Evolutionary conservation across 1,140 invertebrate genomes (phyloP).

Genomic region (Cydia splendana): DNA sequence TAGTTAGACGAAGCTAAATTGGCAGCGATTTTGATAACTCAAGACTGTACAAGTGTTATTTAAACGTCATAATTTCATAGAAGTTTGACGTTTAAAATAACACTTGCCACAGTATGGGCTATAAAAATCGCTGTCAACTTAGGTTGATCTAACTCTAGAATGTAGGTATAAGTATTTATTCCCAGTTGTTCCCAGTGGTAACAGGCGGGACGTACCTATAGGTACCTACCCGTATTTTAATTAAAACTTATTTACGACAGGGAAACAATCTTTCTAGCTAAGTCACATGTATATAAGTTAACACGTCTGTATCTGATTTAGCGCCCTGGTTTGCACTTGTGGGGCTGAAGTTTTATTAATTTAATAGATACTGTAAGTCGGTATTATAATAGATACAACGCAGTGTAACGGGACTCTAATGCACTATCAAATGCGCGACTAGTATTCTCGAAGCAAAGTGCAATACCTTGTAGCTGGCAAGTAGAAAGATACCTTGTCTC

Average conservation of each 20-base stretch:
- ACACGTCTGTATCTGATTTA: neutral
- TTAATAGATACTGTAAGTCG: neutral
- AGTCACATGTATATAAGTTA: neutral
- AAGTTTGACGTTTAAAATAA: no score
- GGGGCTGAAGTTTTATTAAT: neutral
- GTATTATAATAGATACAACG: neutral
- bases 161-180: no score
- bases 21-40: no score
- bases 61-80: no score
- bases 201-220: no score
- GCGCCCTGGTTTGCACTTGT: neutral
- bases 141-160: no score
- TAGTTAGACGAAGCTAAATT: no score
- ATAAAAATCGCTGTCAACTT: no score
- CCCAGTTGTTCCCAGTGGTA: no score
- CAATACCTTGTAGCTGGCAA: constrained; percentile 22
- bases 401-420: neutral
- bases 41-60: no score
- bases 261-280: neutral
- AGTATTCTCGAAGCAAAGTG: constrained; percentile 23
- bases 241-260: neutral
- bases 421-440: constrained; percentile 5
- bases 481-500: constrained; percentile 23
- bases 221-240: no score
- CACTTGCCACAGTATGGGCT: no score